Base-by-base conservation (phyloP, 2,888 invertebrate genomes). In the Acanthosepion lycidas region DNA sequence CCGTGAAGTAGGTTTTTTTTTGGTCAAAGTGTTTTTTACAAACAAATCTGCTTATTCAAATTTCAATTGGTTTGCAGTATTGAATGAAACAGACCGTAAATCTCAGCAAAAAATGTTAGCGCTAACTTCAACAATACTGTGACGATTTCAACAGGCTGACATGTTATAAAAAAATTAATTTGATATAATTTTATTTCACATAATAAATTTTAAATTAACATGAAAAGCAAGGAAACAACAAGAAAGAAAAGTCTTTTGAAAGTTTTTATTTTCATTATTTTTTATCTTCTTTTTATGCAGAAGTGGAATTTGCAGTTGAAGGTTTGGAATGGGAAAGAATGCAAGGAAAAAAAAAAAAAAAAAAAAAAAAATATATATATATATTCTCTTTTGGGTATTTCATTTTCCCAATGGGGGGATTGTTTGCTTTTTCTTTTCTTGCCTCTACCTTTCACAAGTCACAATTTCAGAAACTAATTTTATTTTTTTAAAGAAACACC, bases 401-500 rank as follows among this genome's bases (percentile, higher is more conserved):
- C 28, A 78, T n/a, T 78, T n/a, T 78, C 78, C 12, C n/a, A 59
- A 5, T 23, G 23, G 59, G 20, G 20, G 59, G 23, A 23, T 59
- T 59, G 59, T 78, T 78, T 28, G n/a, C 15, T n/a, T 33, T 78
- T 78, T 2, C 33, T 78, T 78, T 33, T 78, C 59, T 59, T 23
- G 23, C 59, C 20, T 59, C 59, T 59, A 59, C 59, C 23, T 55
- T 59, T 59, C 59, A 59, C 59, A 59, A 59, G 59, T 78, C 78
- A 78, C 78, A 78, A 78, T 78, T 78, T 78, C n/a, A 78, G 78
- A 78, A 78, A 78, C 78, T 78, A n/a, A 23, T 59, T 59, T 59
- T 23, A 6, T 26, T 59, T 23, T 23, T 78, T n/a, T 8, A 33
- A 78, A 78, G 15, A n/a, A 78, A 78, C 33, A 33, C 78, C n/a